Percentiles rank a stretch among this genome's conserved stretches.
These are phyloP conservation scores for Leptinotarsa texana DNA, from an alignment of 1,140 invertebrate species.

Conservation along the genomic window DNA sequence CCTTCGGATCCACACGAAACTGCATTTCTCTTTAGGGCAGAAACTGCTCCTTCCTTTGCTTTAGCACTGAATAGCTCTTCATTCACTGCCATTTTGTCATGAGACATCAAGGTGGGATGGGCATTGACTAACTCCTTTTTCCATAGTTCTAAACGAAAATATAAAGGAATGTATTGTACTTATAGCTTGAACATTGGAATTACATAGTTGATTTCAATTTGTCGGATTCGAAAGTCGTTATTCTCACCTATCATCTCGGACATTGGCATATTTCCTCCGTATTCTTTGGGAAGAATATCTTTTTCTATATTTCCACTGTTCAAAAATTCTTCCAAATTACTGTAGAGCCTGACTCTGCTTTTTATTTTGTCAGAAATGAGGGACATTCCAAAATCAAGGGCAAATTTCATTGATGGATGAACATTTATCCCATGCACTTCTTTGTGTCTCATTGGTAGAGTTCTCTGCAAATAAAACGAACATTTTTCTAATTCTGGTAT, in stretches of 20 bases:
- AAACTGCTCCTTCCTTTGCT: slow-evolving; percentile 72
- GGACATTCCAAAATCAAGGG: slow-evolving; percentile 78
- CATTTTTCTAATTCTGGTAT: neutral
- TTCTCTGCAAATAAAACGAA: slow-evolving; percentile 63
- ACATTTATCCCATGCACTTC: slow-evolving; percentile 79
- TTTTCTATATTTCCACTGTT: slow-evolving; percentile 60
- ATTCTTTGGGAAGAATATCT: slow-evolving; percentile 79
- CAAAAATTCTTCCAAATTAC: slow-evolving; percentile 63
- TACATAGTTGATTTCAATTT: too few species aligned
- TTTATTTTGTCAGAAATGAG: slow-evolving; percentile 82
- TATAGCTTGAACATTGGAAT: too few species aligned
- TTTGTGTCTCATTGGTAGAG: slow-evolving; percentile 83
- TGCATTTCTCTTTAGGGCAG: slow-evolving; percentile 62
- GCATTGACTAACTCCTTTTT: slow-evolving; percentile 58
- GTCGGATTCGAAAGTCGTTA: too few species aligned
- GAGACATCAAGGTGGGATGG: slow-evolving; percentile 55
- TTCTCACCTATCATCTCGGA: slow-evolving; percentile 77
- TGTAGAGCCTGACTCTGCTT: slow-evolving; percentile 73
- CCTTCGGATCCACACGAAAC: slow-evolving; percentile 63
- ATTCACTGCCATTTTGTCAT: slow-evolving; percentile 62
- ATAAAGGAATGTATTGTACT: neutral
- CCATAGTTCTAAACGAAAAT: slow-evolving; percentile 54
- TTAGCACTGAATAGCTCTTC: slow-evolving; percentile 51
- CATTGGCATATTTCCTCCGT: slow-evolving; percentile 80
- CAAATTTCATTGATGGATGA: slow-evolving; percentile 76